A percentile compares a stretch with the other conserved stretches of the same genome.
Conservation (phyloP, 2,888 invertebrate species). For the Lobophora halterata region DNA sequence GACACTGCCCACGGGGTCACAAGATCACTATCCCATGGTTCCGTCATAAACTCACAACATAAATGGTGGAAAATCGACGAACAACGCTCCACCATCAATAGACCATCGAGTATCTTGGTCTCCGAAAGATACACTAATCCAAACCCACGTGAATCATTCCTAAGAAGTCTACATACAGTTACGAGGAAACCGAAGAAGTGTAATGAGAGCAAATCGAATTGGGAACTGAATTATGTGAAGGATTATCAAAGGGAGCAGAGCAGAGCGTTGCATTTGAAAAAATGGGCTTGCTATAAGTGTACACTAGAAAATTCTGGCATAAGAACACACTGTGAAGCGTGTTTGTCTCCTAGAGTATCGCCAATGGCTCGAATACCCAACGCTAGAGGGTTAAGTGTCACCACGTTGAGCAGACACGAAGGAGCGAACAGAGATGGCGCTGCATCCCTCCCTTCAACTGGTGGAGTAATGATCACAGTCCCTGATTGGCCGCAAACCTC, state of each 20-base stretch:
- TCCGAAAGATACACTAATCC: constrained; percentile 76
- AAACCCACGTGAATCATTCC: constrained; percentile 69
- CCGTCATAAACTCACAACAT: constrained; percentile 79
- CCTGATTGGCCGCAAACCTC: constrained; percentile 81
- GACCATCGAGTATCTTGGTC: constrained; percentile 82
- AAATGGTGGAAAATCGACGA: constrained; percentile 78
- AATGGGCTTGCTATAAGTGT: constrained; percentile 88
- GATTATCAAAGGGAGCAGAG: constrained; percentile 73
- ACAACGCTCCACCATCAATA: constrained; percentile 66
- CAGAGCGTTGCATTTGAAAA: constrained; percentile 65
- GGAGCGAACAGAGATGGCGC: constrained; percentile 64
- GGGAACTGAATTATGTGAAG: constrained; percentile 73
- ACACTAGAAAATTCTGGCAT: constrained; percentile 86
- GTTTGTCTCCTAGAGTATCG: constrained; percentile 83
- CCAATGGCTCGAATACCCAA: constrained; percentile 63
- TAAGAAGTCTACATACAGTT: constrained; percentile 70
- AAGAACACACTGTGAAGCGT: constrained; percentile 86
- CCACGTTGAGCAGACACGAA: constrained; percentile 70
- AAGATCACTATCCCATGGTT: constrained; percentile 83
- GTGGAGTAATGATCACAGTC: constrained; percentile 82
- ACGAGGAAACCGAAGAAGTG: constrained; percentile 71
- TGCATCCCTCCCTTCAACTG: constrained; percentile 70
- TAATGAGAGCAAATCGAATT: constrained; percentile 71
- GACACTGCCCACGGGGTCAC: constrained; percentile 76
- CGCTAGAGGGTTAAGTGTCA: constrained; percentile 68